phyloP scores from a whole-genome alignment of 1,140 invertebrate species.

The Charaxes varanes region DNA sequence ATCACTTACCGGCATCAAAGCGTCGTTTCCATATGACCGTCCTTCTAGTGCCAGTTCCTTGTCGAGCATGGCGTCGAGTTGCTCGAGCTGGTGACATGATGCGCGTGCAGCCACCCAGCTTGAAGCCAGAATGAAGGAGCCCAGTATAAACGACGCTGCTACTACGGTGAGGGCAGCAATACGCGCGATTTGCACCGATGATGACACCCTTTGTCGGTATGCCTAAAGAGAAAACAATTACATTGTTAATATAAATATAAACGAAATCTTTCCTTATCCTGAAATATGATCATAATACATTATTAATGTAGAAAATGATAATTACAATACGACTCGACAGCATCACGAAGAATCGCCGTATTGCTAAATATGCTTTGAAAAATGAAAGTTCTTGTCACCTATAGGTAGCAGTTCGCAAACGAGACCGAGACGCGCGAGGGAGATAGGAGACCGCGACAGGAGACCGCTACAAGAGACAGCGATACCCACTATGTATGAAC shows the following conservation, averaged over 20 bases:
- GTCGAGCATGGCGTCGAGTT: slow-evolving; percentile 77
- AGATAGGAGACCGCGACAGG: too few species aligned
- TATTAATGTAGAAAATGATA: too few species aligned
- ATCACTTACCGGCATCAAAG: slow-evolving; percentile 61
- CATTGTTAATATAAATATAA: not conserved
- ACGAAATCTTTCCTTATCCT: not conserved
- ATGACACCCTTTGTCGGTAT: slow-evolving; percentile 81
- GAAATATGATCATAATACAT: not conserved
- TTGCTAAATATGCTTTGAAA: too few species aligned
- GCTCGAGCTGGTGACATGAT: slow-evolving; percentile 81
- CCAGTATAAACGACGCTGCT: slow-evolving; percentile 83
- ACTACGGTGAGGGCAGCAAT: slow-evolving; percentile 87
- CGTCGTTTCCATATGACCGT: slow-evolving; percentile 75
- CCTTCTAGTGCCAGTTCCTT: slow-evolving; percentile 79
- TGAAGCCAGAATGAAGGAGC: slow-evolving; percentile 85
- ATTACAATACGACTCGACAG: too few species aligned
- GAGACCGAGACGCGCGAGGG: too few species aligned
- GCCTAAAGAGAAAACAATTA: slow-evolving; percentile 74
- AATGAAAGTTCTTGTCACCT: too few species aligned
- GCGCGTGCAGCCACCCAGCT: slow-evolving; percentile 86
- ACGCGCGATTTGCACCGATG: slow-evolving; percentile 86
- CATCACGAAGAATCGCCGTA: too few species aligned
- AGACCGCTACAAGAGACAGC: too few species aligned
- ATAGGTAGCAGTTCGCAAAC: too few species aligned
- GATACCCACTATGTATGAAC: too few species aligned